A percentile compares a stretch with the other conserved stretches of the same genome.
Evolutionary conservation across 1,140 invertebrate species (phyloP).

Genomic region (Aphaenogaster ashmeadi): DNA sequence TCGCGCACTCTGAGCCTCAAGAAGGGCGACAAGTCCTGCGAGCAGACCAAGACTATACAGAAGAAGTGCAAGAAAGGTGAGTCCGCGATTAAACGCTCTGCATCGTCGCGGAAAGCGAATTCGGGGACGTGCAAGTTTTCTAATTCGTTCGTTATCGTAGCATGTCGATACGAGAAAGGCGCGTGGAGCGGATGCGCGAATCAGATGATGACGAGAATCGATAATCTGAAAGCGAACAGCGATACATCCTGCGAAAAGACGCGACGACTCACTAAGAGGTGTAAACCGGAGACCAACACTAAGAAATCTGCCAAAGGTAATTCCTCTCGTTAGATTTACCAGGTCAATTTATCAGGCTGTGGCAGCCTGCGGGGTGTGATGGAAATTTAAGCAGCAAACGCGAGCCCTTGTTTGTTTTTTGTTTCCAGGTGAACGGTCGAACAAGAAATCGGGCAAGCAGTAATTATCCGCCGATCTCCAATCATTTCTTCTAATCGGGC

Average conservation of each 20-base stretch:
- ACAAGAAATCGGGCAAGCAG: constrained; percentile 81
- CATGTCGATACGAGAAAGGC: constrained; percentile 93
- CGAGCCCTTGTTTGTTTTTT: constrained; percentile 10
- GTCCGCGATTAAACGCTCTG: not conserved
- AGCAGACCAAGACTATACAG: constrained; percentile 94
- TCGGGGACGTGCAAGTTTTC: not conserved
- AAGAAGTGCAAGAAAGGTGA: constrained; percentile 97
- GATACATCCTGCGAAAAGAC: constrained; percentile 91
- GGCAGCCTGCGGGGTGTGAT: no score
- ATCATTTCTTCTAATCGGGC: constrained; percentile 65
- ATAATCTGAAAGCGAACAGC: constrained; percentile 92
- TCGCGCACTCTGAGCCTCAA: constrained; percentile 94
- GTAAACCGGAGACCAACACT: constrained; percentile 90
- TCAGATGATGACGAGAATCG: constrained; percentile 91
- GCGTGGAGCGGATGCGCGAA: constrained; percentile 91
- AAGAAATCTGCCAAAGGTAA: constrained; percentile 89
- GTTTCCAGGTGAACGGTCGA: constrained; percentile 80
- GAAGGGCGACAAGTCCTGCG: constrained; percentile 93
- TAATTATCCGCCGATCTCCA: constrained; percentile 71
- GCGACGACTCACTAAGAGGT: constrained; percentile 91
- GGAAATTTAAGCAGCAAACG: not conserved
- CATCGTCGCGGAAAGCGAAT: not conserved
- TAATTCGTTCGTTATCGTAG: constrained; percentile 82
- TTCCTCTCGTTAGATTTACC: not conserved
- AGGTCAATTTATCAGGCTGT: not conserved